A percentile compares a stretch with the other conserved stretches of the same genome.
phyloP scores from a whole-genome alignment of 2,888 invertebrate species.

The Galerucella pusilla region DNA sequence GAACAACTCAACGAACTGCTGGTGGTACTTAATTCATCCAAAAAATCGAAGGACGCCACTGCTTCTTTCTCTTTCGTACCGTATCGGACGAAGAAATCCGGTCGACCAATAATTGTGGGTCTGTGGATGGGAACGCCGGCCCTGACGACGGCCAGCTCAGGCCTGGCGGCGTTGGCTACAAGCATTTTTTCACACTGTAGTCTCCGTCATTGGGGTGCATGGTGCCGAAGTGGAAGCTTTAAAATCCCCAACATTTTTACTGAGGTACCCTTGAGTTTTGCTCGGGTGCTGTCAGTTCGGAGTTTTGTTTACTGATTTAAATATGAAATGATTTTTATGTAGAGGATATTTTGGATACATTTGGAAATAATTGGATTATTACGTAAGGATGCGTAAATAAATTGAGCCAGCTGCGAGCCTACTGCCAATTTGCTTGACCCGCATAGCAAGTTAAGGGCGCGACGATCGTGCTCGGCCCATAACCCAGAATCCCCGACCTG shows the following conservation, averaged over 20 bases:
- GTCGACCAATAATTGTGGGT: constrained; percentile 80
- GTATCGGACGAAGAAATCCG: constrained; percentile 82
- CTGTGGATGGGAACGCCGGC: constrained; percentile 68
- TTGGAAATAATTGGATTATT: neutral
- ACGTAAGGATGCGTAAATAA: too few species aligned
- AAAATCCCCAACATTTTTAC: constrained; percentile 63
- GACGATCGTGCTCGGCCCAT: too few species aligned
- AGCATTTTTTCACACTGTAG: constrained; percentile 60
- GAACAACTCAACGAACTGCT: constrained; percentile 57
- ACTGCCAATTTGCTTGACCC: too few species aligned
- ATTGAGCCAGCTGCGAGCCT: too few species aligned
- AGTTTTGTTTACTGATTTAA: constrained; percentile 44
- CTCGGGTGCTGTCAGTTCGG: neutral
- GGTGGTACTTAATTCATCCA: constrained; percentile 71
- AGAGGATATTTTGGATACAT: neutral
- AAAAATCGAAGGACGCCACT: constrained; percentile 83
- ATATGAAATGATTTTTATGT: neutral
- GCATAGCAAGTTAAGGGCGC: too few species aligned
- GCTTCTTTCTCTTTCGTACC: constrained; percentile 82
- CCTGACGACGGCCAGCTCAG: constrained; percentile 68
- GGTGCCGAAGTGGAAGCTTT: constrained; percentile 64
- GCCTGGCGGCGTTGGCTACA: constrained; percentile 73
- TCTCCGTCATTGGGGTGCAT: constrained; percentile 65
- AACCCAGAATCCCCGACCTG: too few species aligned
- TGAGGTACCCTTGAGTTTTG: constrained; percentile 49